Evolutionary conservation across 2,888 invertebrate species (phyloP).

Genomic region (Chromoteleia sp.): DNA sequence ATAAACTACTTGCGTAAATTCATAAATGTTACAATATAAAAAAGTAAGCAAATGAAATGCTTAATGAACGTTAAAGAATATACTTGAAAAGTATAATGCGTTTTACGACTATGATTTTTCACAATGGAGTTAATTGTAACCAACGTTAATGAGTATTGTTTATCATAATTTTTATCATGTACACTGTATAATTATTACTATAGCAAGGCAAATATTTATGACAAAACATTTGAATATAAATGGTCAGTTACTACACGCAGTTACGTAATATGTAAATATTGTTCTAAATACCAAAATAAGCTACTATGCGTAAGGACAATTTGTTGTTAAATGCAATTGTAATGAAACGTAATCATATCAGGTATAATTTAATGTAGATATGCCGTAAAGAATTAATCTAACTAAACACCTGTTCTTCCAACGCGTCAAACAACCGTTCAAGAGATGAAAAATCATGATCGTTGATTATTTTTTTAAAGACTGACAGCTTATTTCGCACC

Average conservation of each 20-base stretch:
- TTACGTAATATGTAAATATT: slow-evolving; percentile 71
- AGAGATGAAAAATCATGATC: background rate
- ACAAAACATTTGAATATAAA: slow-evolving; percentile 67
- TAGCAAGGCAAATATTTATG: slow-evolving; percentile 63
- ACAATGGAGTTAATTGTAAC: slow-evolving; percentile 53
- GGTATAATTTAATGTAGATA: background rate
- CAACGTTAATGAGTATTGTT: slow-evolving; percentile 59
- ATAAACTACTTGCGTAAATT: slow-evolving; percentile 19
- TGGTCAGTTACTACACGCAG: slow-evolving; percentile 52
- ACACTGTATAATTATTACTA: slow-evolving; percentile 56
- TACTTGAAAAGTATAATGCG: slow-evolving; percentile 36
- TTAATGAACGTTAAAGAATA: slow-evolving; percentile 43
- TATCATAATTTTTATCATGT: slow-evolving; percentile 60
- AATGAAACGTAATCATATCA: slow-evolving; percentile 30
- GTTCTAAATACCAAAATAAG: slow-evolving; percentile 69
- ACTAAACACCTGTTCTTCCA: background rate
- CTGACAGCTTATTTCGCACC: background rate
- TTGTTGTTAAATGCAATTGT: slow-evolving; percentile 37
- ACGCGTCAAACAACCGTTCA: background rate
- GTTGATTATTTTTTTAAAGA: background rate
- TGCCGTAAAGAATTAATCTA: slow-evolving; percentile 17
- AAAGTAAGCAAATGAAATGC: slow-evolving; percentile 48
- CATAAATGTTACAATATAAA: slow-evolving; percentile 20
- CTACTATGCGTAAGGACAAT: slow-evolving; percentile 35
- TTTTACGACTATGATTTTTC: slow-evolving; percentile 54